These are phyloP conservation scores for Eledona agricola DNA, from an alignment of 2,888 invertebrate species.

Conservation along the genomic window DNA sequence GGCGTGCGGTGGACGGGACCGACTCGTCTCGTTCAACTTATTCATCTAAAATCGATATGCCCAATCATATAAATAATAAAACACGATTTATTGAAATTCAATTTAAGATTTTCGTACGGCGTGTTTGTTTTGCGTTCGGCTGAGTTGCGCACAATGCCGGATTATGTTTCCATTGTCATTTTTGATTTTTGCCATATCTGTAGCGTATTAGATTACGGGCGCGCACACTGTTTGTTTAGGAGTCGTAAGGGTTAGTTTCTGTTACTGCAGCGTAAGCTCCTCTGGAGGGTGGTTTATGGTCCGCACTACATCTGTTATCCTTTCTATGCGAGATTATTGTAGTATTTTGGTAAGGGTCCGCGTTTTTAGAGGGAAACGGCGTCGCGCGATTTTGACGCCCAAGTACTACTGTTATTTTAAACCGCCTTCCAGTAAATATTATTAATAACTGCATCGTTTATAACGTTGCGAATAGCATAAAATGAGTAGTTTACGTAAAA, in stretches of 20 bases:
- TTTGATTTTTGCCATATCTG: slow-evolving; percentile 53
- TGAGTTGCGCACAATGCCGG: slow-evolving; percentile 38
- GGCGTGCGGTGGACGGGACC: slow-evolving; percentile 25
- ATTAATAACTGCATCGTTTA: slow-evolving; percentile 40
- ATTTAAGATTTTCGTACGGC: slow-evolving; percentile 14
- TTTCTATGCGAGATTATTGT: slow-evolving; percentile 54
- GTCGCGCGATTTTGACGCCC: slow-evolving; percentile 7
- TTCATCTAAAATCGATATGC: slow-evolving; percentile 1
- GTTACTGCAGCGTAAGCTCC: slow-evolving; percentile 32
- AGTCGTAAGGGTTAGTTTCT: slow-evolving; percentile 39
- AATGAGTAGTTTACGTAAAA: slow-evolving; percentile 47
- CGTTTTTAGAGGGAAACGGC: slow-evolving; percentile 7
- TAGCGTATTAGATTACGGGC: slow-evolving; percentile 49
- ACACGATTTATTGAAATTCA: slow-evolving; percentile 12
- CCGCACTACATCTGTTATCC: slow-evolving; percentile 58
- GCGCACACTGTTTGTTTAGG: slow-evolving; percentile 29
- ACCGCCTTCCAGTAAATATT: slow-evolving; percentile 35
- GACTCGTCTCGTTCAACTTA: slow-evolving; percentile 14
- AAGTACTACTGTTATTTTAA: slow-evolving; percentile 14
- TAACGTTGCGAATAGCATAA: slow-evolving; percentile 40
- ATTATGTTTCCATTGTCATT: slow-evolving; percentile 51
- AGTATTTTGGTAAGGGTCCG: slow-evolving; percentile 51
- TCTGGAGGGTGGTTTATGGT: slow-evolving; percentile 39
- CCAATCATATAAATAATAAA: no score
- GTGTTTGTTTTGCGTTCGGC: slow-evolving; percentile 36